A percentile compares a stretch with the other conserved stretches of the same genome.
Evolutionary conservation across 2,888 invertebrate genomes (phyloP).

Genomic region (Tachina lurida): DNA sequence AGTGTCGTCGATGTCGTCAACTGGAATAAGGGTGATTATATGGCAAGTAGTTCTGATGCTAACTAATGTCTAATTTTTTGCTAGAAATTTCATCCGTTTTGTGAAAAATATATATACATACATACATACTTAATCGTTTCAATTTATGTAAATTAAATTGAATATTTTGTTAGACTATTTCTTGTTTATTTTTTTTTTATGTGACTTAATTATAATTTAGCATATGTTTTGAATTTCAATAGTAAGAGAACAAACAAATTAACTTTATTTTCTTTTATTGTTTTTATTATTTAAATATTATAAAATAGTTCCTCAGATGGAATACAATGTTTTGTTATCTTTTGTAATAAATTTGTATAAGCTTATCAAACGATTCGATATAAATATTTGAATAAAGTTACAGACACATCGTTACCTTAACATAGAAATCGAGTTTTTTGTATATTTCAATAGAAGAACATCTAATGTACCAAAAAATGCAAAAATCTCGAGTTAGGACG

Average conservation of each 20-base stretch:
- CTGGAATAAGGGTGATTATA: too few species aligned
- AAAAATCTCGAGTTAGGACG: too few species aligned
- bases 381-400: not conserved
- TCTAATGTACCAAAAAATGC: too few species aligned
- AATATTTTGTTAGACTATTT: not conserved
- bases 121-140: not conserved
- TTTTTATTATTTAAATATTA: conserved; percentile 3
- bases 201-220: conserved; percentile 18
- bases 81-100: too few species aligned
- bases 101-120: too few species aligned
- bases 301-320: not conserved
- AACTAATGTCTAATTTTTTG: too few species aligned
- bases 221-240: conserved; percentile 24
- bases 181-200: conserved; percentile 13
- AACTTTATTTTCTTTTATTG: not conserved
- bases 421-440: too few species aligned
- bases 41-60: too few species aligned
- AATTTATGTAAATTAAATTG: not conserved
- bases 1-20: too few species aligned
- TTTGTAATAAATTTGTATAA: conserved; percentile 8
- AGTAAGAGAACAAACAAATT: conserved; percentile 7
- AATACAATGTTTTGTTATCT: conserved; percentile 4
- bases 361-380: conserved; percentile 2
- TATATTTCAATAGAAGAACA: too few species aligned
- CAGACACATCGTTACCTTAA: too few species aligned